Base-by-base conservation (phyloP, 2,797 vertebrate species). In the Cyprinodon diabolis region DNA sequence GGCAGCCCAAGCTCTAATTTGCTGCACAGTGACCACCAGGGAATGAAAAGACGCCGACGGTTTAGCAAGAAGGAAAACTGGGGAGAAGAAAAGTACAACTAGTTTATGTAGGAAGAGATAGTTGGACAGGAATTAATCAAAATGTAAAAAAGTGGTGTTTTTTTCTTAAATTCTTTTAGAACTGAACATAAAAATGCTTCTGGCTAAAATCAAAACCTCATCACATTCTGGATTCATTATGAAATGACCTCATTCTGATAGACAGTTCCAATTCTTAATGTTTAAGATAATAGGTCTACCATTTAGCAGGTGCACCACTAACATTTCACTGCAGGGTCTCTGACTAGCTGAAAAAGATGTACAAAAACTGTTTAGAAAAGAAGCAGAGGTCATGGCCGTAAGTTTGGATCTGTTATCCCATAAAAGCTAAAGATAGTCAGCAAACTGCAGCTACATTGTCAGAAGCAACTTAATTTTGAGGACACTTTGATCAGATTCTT, bases 1-100 rank as follows among this genome's bases (percentile, higher is more conserved):
- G 75, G 79, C 86, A 79, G 81, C 73, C 74, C 60, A 63, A 67
- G 74, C 85, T 87, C 89, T 83, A 90, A 91, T 92, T 92, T 91
- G 78, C 85, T 75, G 82, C 74, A 74, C 76, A 68, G 76, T 71
- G 71, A 71, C 54, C 71, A 78, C 87, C 71, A 63, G 87, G 78
- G 86, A 84, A 87, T 80, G 74, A 72, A 84, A 72, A 69, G 73
- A 81, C 79, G 80, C 82, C 15, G 17, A 67, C 51, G 49, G 74
- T 60, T 75, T 15, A 69, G 71, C 60, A 30, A 25, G 62, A 4
- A 43, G 74, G 66, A 5, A 62, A 48, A 49, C 0, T 48, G 13
- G 21, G 63, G 63, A 52, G 69, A 54, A 19, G 4, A 62, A 54
- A 10, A 25, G 49, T 11, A 35, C 54, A 45, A 40, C 37, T 2